Percentiles rank a stretch among this genome's conserved stretches.
These are phyloP conservation scores for Lota lota DNA, from an alignment of 2,113 vertebrate genomes.

Conservation along the genomic window DNA sequence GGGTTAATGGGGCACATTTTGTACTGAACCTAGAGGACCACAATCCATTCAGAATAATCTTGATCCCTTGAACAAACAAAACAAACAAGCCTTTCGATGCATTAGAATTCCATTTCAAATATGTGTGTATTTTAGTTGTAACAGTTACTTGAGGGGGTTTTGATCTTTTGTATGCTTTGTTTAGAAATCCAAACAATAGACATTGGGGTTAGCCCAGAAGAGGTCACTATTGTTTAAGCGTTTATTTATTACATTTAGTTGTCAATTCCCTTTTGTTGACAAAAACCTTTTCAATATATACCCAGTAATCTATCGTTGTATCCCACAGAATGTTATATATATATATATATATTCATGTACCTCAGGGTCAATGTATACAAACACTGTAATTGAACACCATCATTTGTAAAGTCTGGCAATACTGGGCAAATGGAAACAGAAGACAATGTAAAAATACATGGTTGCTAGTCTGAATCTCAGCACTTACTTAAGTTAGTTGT, in stretches of 20 bases:
- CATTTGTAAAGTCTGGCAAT: neutral
- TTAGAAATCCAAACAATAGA: neutral
- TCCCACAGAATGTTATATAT: no score
- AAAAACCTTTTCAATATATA: no score
- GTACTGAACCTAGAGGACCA: no score
- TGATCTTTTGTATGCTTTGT: no score
- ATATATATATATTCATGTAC: no score
- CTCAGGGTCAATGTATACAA: no score
- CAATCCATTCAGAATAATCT: no score
- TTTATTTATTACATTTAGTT: no score
- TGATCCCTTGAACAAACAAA: no score
- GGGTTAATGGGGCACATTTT: neutral
- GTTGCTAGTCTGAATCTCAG: neutral
- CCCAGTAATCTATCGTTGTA: no score
- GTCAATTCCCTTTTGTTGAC: no score
- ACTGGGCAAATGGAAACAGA: constrained; percentile 12
- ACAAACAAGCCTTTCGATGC: neutral
- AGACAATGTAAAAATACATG: neutral
- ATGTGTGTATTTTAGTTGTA: neutral
- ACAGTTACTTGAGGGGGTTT: neutral
- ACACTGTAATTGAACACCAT: no score
- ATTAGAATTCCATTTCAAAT: neutral
- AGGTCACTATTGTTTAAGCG: constrained; percentile 45
- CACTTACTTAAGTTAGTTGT: neutral
- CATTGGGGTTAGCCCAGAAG: constrained; percentile 26